Evolutionary conservation across 2,888 invertebrate species (phyloP), one percentile per base, ranked within the genome.

Genomic region (Auanema sp.): DNA sequence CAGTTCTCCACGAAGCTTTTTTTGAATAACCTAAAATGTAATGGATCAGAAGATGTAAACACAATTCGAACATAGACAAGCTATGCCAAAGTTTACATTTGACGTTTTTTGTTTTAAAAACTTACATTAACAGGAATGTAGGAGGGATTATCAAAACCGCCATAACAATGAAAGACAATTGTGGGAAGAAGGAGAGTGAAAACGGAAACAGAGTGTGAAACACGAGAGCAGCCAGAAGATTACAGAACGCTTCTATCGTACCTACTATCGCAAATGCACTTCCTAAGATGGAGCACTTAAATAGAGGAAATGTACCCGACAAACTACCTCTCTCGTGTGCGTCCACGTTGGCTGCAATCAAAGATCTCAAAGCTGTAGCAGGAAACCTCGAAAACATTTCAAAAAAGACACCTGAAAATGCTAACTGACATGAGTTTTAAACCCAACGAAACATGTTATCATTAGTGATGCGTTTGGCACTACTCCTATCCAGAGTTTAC

Each of bases 141-240:
- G 72, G 67, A 25, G 70, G 68, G 10, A 72, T 18, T 16, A 72
- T 64, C 40, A 66, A 44, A 4, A 64, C 49, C 1, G 72, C 63
- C 70, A 76, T 76, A 10, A 76, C 58, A 50, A 71, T 52, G 50
- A 76, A 76, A 16, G 74, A 76, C 5, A 71, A 49, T 41, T 76
- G 66, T 2, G 76, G 76, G 42, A 70, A 69, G 51, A 72, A 66
- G 12, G 59, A 54, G n/a, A 76, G 51, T 1, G 76, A 68, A 12
- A 65, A 54, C 6, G 76, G 76, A 53, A 70, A 75, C 8, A 68
- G 53, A 1, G 66, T 44, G 43, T 76, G 76, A 59, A 76, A 76
- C 16, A 71, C 58, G 50, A 69, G 44, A 1, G 76, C 64, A 1
- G 74, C 65, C 14, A 66, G 56, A 47, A 76, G 60, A 25, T 74